Evolutionary conservation across 2,113 vertebrate species (phyloP), one percentile per base, ranked within the genome.

Genomic region (Alosa alosa): DNA sequence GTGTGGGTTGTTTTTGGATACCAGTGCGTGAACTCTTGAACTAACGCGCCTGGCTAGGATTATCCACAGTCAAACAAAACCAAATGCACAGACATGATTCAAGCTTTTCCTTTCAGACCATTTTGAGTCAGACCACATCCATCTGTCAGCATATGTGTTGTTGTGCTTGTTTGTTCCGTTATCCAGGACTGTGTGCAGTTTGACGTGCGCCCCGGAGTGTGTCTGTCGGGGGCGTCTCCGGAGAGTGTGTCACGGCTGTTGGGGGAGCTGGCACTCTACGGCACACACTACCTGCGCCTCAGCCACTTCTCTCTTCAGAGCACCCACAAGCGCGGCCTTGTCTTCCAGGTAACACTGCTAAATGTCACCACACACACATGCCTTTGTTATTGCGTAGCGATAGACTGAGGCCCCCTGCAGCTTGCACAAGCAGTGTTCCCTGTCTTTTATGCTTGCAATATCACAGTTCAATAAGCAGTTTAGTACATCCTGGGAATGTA

Each of bases 251-350:
- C 96, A 81, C 95, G 95, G 89, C 94, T 99, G 11, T 90, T 99
- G 60, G 94, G 93, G 0, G 97, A 98, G 92, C 94, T 99, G 89
- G 97, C 96, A 0, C 97, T 96, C 87, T 97, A 97, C 0, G 97
- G 97, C 84, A 98, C 98, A 0, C 93, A 96, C 82, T 99, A 99
- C 87, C 91, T 96, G 20, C 96, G 98, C 46, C 95, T 99, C 0
- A 99, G 97, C 88, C 95, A 87, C 52, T 99, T 99, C 91, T 97
- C 97, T 36, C 93, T 97, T 90, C 96, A 98, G 88, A 96, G 96
- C 0, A 94, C 94, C 39, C 93, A 97, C 88, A 95, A 95, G 90
- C 97, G 95, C 89, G 98, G 98, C 50, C 96, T 99, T 0, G 98
- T 99, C 64, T 99, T 99, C 90, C 98, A 99, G 97, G 98, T 99